Conservation (phyloP, 2,888 invertebrate species). For the Nomada goodeniana region DNA sequence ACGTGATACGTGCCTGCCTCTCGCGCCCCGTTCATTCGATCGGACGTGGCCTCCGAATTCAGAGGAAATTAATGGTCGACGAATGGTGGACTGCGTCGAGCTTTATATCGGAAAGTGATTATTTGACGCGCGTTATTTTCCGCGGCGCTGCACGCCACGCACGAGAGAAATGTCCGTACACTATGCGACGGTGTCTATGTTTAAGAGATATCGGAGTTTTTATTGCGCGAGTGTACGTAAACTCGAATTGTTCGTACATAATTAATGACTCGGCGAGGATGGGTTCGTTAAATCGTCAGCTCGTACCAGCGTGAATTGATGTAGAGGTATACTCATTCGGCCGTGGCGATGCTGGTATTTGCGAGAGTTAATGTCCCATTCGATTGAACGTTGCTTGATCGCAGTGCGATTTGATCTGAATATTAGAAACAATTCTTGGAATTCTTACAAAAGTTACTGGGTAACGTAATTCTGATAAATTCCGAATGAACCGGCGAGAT, state of each 20-base stretch:
- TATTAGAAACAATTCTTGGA: too few relatives aligned
- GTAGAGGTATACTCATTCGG: slow-evolving; percentile 11
- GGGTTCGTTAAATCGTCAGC: slow-evolving; percentile 10
- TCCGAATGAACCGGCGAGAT: too few relatives aligned
- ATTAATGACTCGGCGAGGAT: slow-evolving; percentile 17
- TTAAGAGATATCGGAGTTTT: slow-evolving; percentile 10
- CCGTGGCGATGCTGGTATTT: slow-evolving; percentile 1
- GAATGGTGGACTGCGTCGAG: neutral
- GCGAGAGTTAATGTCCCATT: neutral
- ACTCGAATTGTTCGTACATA: slow-evolving; percentile 28
- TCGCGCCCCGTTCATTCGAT: neutral
- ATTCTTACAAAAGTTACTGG: too few relatives aligned
- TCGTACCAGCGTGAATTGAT: neutral
- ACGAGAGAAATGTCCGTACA: neutral
- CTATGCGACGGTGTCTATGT: neutral
- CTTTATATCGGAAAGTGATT: neutral
- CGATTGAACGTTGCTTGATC: too few relatives aligned
- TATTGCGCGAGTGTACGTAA: neutral
- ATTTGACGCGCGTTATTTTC: neutral
- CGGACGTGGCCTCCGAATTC: neutral
- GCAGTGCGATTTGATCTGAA: too few relatives aligned
- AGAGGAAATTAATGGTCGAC: neutral
- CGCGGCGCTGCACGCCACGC: too few relatives aligned
- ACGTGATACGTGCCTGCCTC: slow-evolving; percentile 21
- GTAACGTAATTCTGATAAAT: too few relatives aligned